A percentile compares a stretch with the other conserved stretches of the same genome.
Evolutionary conservation across 2,888 invertebrate species (phyloP).

Genomic region (Isoperla grammatica): DNA sequence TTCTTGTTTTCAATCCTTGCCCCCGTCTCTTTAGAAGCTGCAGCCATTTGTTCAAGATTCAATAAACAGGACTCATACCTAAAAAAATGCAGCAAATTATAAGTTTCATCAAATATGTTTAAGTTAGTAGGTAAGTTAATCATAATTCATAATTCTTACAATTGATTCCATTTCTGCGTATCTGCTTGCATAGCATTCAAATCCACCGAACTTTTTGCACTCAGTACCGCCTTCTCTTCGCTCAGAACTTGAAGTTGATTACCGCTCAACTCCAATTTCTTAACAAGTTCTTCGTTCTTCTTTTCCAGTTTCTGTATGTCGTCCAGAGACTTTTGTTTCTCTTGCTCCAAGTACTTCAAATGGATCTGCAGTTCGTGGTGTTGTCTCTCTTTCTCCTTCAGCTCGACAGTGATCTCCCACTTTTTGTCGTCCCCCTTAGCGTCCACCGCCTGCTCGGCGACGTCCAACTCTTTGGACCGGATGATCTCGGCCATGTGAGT

Average conservation of each 20-base stretch:
- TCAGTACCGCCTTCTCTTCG: conserved; percentile 32
- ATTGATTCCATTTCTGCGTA: conserved; percentile 35
- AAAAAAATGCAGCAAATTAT: conserved; percentile 13
- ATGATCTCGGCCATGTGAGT: conserved; percentile 28
- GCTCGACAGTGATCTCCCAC: conserved; percentile 1
- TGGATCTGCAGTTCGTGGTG: conserved; percentile 24
- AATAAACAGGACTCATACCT: conserved; percentile 35
- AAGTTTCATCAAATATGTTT: conserved; percentile 12
- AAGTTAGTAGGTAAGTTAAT: not conserved
- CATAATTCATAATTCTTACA: conserved; percentile 29
- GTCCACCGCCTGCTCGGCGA: conserved; percentile 22
- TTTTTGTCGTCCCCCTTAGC: conserved; percentile 23
- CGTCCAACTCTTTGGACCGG: conserved; percentile 23
- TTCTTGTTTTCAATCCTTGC: conserved; percentile 28
- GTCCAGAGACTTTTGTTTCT: conserved; percentile 29
- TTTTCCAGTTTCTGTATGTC: conserved; percentile 24
- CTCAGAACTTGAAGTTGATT: conserved; percentile 30
- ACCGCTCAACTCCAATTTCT: conserved; percentile 32
- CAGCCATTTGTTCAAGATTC: conserved; percentile 33
- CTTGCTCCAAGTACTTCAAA: conserved; percentile 32
- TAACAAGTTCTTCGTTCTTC: conserved; percentile 31
- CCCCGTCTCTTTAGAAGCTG: conserved; percentile 23
- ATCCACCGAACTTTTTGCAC: conserved; percentile 33
- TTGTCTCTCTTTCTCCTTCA: conserved; percentile 19
- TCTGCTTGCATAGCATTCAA: conserved; percentile 34